Evolutionary conservation across 2,797 vertebrate species (phyloP).

Genomic region (Scleropages formosus): DNA sequence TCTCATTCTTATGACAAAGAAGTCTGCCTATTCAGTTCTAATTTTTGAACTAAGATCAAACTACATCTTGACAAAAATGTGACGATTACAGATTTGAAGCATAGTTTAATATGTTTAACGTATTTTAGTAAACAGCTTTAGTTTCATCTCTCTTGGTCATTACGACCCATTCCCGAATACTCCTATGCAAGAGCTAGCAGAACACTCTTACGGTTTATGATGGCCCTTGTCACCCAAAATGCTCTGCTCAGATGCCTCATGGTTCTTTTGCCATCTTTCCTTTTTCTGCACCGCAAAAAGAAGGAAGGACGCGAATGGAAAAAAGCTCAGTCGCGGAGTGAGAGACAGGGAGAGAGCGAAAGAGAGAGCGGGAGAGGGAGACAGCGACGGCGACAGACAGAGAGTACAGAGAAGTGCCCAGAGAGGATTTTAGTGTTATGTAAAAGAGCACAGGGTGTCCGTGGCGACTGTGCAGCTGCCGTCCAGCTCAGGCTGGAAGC

Average conservation of each 20-base stretch:
- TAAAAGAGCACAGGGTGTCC: conserved; percentile 34
- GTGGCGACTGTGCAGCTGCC: conserved; percentile 18
- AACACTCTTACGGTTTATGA: neutral
- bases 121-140: neutral
- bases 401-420: conserved; percentile 17
- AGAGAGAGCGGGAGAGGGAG: neutral
- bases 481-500: neutral
- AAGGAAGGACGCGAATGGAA: neutral
- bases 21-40: too few relatives aligned
- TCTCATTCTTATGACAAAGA: too few relatives aligned
- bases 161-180: neutral
- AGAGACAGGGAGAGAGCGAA: neutral
- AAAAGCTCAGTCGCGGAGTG: neutral
- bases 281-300: conserved; percentile 18
- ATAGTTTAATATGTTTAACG: neutral
- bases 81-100: neutral
- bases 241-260: neutral
- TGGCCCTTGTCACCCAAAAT: neutral
- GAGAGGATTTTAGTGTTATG: conserved; percentile 36
- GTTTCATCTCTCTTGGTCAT: neutral
- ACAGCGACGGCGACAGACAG: conserved; percentile 7
- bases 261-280: conserved; percentile 11
- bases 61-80: too few relatives aligned
- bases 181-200: neutral
- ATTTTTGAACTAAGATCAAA: too few relatives aligned